Conservation (phyloP, 1,140 invertebrate genomes). For the Tenebrio molitor region DNA sequence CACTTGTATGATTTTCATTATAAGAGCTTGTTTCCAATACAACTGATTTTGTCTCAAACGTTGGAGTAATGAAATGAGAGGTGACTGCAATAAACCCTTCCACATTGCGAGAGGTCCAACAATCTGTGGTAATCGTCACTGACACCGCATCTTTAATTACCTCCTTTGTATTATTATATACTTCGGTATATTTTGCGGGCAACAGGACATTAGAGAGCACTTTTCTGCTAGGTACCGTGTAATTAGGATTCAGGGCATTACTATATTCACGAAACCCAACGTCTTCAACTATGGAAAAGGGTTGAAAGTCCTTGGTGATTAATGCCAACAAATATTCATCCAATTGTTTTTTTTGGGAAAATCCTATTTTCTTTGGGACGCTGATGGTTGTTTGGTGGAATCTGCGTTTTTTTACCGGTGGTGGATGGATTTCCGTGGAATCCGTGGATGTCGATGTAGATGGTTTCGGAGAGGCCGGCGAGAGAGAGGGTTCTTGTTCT, state of each 20-base stretch:
- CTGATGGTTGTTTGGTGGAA: no score
- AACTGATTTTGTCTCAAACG: constrained; percentile 42
- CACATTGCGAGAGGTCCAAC: constrained; percentile 47
- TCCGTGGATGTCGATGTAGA: no score
- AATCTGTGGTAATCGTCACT: constrained; percentile 48
- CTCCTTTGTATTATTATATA: constrained; percentile 17
- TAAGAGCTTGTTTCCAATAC: constrained; percentile 48
- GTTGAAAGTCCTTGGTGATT: constrained; percentile 57
- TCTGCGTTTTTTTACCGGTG: no score
- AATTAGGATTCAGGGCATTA: constrained; percentile 56
- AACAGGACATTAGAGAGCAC: constrained; percentile 48
- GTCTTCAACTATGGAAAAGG: constrained; percentile 60
- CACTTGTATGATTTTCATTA: constrained; percentile 46
- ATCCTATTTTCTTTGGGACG: no score
- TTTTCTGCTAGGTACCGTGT: constrained; percentile 58
- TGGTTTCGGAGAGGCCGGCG: no score
- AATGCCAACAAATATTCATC: constrained; percentile 46
- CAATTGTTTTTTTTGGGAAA: constrained; percentile 50
- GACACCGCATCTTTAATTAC: neutral
- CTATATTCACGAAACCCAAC: constrained; percentile 56
- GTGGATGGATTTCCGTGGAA: no score
- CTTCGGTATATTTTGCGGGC: constrained; percentile 46
- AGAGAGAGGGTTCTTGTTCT: no score
- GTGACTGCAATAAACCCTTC: constrained; percentile 47
- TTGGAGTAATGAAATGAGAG: constrained; percentile 37